Evolutionary conservation across 2,113 vertebrate genomes (phyloP).

Genomic region (Natator depressus): DNA sequence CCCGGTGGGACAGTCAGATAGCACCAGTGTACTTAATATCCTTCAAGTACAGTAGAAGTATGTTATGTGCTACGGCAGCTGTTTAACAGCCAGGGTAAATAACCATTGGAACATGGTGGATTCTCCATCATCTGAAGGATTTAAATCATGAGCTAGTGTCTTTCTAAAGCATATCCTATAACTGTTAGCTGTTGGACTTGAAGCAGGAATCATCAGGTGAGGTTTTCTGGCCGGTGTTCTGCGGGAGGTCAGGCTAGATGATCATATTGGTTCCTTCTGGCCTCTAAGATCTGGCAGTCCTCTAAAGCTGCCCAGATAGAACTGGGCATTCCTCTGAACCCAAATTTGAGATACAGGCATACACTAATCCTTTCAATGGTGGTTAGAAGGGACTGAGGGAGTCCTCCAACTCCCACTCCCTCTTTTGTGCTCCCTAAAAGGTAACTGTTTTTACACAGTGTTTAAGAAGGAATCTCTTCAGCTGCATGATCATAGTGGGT

Average conservation of each 20-base stretch:
- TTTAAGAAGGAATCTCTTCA: background rate
- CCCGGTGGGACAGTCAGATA: fast-evolving
- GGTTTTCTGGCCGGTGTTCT: background rate
- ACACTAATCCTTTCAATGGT: too few relatives aligned
- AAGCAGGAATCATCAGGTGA: background rate
- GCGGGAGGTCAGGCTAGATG: background rate
- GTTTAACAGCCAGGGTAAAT: background rate
- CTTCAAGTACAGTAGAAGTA: background rate
- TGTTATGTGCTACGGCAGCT: background rate
- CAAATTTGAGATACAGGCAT: too few relatives aligned
- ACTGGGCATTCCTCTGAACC: too few relatives aligned
- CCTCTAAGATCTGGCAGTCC: too few relatives aligned
- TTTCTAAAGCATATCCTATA: background rate
- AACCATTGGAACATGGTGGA: too few relatives aligned
- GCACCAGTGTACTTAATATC: background rate
- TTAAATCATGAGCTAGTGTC: background rate
- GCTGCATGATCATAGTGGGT: too few relatives aligned
- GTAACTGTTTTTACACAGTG: background rate
- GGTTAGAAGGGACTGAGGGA: too few relatives aligned
- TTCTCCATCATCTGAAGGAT: background rate
- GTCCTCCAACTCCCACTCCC: background rate
- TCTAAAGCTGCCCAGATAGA: too few relatives aligned
- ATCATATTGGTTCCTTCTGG: background rate
- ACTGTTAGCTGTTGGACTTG: background rate
- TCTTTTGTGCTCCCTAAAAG: background rate